Evolutionary conservation across 2,113 vertebrate genomes (phyloP), one percentile per base, ranked within the genome.

Genomic region (Gymnogyps californianus): DNA sequence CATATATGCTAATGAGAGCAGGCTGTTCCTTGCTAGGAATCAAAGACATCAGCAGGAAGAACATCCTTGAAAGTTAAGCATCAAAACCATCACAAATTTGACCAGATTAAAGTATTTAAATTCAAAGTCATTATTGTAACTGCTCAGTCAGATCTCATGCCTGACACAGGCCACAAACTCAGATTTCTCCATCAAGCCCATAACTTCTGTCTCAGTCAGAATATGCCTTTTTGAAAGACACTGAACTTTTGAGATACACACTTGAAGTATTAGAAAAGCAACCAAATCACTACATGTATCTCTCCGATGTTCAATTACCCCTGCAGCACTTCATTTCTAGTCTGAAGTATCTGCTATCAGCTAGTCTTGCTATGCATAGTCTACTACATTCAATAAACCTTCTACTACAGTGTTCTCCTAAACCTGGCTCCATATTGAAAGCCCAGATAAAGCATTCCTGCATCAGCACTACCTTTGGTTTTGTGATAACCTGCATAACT

Each of bases 361-460:
- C 46, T 49, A 54, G 28, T 25, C 15, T 70, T 58, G 17, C 62
- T 88, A 66, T 10, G 12, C 11, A n/a, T 2, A 52, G 19, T 10
- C 40, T 71, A 31, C 32, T 31, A n/a, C 26, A 44, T 62, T 79
- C 20, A 76, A 11, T 22, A 49, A 74, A 77, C 13, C 28, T 75
- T 18, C 38, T 52, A 2, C n/a, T 74, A 54, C 0, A 0, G 29
- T 0, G 0, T 65, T 79, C 32, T 79, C 76, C 57, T 90, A 77
- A 49, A 11, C 47, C 16, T 67, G 70, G 36, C 58, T 85, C 57
- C 21, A 36, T 22, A 40, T 31, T 34, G 40, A 42, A 83, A 64
- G 36, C 5, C n/a, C 47, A 89, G n/a, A 59, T 4, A 58, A 40
- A 55, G 25, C 32, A 78, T 15, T 93, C 61, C 34, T 11, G 6